Evolutionary conservation across 1,140 invertebrate genomes (phyloP).

Genomic region (Drosophila arizonae): DNA sequence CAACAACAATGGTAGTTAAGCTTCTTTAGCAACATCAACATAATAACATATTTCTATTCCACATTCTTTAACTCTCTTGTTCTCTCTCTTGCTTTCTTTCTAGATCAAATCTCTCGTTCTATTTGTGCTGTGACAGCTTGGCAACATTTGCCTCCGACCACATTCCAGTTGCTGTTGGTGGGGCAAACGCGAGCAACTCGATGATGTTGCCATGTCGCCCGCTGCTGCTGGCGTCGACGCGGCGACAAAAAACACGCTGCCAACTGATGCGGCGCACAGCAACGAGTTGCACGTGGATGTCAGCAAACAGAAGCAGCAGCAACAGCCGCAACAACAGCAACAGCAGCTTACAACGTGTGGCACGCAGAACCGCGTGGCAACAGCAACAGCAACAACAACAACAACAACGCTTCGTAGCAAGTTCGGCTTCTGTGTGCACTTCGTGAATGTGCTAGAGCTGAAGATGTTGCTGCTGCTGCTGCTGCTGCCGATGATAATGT

Average conservation of each 20-base stretch:
- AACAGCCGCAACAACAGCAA: conserved; percentile 2
- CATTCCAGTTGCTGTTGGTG: conserved; percentile 28
- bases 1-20: not conserved
- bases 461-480: conserved; percentile 51
- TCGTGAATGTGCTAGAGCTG: conserved; percentile 48
- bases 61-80: not conserved
- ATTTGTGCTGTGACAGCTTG: conserved; percentile 25
- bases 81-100: not conserved
- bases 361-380: conserved; percentile 59
- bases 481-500: conserved; percentile 22
- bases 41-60: not conserved
- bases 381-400: conserved; percentile 39
- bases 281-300: conserved; percentile 51
- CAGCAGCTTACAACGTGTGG: conserved; percentile 51
- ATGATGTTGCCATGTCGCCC: conserved; percentile 52
- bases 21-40: not conserved
- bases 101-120: conserved; percentile 12
- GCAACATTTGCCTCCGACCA: conserved; percentile 51
- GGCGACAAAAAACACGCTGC: conserved; percentile 77
- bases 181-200: not conserved
- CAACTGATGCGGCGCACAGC: conserved; percentile 76
- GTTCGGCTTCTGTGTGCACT: conserved; percentile 49
- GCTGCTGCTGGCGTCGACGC: conserved; percentile 76
- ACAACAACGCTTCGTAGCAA: conserved; percentile 47
- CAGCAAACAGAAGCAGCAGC: conserved; percentile 1